Conservation (phyloP, 2,797 vertebrate species). For the Iguana delicatissima region DNA sequence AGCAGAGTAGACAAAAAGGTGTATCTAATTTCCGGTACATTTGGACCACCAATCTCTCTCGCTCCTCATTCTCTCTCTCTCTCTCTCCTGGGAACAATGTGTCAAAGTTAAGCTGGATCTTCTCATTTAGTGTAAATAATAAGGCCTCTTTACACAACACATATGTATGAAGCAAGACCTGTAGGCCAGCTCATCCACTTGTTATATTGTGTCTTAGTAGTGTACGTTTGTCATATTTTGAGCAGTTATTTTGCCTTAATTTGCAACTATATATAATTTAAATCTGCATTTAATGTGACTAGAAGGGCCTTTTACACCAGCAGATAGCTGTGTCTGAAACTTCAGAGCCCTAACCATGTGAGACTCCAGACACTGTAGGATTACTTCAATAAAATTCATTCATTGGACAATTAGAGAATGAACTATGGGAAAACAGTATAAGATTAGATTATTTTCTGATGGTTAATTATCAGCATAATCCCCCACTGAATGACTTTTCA, state of each 20-base stretch:
- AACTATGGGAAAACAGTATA: too few relatives aligned
- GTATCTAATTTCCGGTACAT: too few relatives aligned
- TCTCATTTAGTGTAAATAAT: background rate
- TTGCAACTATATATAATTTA: background rate
- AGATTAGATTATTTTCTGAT: too few relatives aligned
- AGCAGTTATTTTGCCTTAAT: background rate
- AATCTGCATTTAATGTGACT: background rate
- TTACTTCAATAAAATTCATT: too few relatives aligned
- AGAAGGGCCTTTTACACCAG: background rate
- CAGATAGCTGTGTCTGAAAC: background rate
- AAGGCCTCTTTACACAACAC: background rate
- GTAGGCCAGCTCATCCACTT: too few relatives aligned
- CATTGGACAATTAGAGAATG: too few relatives aligned
- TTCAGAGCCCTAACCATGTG: background rate
- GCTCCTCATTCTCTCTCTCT: too few relatives aligned
- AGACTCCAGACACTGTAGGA: too few relatives aligned
- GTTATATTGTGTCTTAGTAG: background rate
- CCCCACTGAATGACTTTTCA: too few relatives aligned
- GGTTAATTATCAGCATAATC: too few relatives aligned
- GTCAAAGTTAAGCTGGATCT: background rate
- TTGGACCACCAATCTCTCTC: background rate
- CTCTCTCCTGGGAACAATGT: background rate
- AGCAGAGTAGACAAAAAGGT: background rate
- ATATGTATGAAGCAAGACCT: background rate
- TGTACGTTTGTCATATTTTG: background rate